Percentiles rank a stretch among this genome's conserved stretches.
These are phyloP conservation scores for Anarrhichthys ocellatus DNA, from an alignment of 2,113 vertebrate species.

Conservation along the genomic window DNA sequence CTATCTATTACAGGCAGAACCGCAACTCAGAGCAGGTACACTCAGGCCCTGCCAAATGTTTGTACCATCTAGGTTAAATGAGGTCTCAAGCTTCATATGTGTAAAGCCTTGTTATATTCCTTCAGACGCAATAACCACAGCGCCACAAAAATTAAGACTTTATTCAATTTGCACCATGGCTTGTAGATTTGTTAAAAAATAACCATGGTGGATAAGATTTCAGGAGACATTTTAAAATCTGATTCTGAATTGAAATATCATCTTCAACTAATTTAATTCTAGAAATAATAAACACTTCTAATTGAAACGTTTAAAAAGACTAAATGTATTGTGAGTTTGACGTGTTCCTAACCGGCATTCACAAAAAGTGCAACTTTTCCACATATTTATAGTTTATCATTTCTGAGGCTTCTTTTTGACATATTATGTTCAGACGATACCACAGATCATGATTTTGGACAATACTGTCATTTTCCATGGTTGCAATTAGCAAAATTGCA, in stretches of 20 bases:
- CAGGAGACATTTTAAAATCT: constrained; percentile 2
- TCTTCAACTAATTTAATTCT: background rate
- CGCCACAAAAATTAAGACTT: constrained; percentile 14
- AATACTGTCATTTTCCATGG: constrained; percentile 49
- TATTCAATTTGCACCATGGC: constrained; percentile 15
- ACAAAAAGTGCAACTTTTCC: background rate
- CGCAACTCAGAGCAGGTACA: constrained; percentile 82
- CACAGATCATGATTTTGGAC: constrained; percentile 38
- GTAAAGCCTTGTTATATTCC: constrained; percentile 22
- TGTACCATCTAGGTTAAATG: constrained; percentile 58
- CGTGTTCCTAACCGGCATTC: background rate
- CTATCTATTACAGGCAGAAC: constrained; percentile 91
- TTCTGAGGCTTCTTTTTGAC: constrained; percentile 7
- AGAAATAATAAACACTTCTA: background rate
- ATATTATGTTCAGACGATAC: constrained; percentile 27
- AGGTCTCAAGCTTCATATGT: constrained; percentile 41
- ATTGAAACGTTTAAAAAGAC: background rate
- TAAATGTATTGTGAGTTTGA: background rate
- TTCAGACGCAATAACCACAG: constrained; percentile 1
- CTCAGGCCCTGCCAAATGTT: constrained; percentile 63
- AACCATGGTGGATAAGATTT: background rate
- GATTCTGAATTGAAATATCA: background rate
- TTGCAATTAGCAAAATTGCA: constrained; percentile 70
- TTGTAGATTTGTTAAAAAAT: background rate
- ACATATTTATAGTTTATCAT: background rate